Percentiles rank a stretch among this genome's conserved stretches.
Conservation (phyloP, 2,888 invertebrate species). For the Mellilla xanthometata region DNA sequence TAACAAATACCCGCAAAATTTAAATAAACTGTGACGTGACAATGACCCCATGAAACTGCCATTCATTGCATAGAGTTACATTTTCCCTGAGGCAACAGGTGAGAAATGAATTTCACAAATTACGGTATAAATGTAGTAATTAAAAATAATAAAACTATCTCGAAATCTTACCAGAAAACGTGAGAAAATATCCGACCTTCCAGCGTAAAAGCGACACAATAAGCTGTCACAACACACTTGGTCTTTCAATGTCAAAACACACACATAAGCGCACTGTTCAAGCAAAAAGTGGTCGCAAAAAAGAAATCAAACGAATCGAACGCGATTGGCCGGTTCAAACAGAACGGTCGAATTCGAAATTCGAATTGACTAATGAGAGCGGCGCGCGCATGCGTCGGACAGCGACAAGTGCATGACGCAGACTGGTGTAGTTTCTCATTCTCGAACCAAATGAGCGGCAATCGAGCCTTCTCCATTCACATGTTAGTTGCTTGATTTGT, state of each 20-base stretch:
- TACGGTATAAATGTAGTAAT: slow-evolving; percentile 45
- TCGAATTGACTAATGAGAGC: slow-evolving; percentile 56
- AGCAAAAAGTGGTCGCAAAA: slow-evolving; percentile 61
- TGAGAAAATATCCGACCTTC: slow-evolving; percentile 71
- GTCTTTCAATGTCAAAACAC: slow-evolving; percentile 59
- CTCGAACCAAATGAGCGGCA: slow-evolving; percentile 62
- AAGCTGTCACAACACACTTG: slow-evolving; percentile 42
- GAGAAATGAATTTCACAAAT: slow-evolving; percentile 34
- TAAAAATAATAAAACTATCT: slow-evolving; percentile 43
- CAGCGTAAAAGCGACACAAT: slow-evolving; percentile 34
- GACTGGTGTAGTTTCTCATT: slow-evolving; percentile 67
- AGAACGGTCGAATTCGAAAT: slow-evolving; percentile 62
- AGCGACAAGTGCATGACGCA: slow-evolving; percentile 62
- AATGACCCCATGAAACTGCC: slow-evolving; percentile 26
- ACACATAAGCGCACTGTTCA: slow-evolving; percentile 64
- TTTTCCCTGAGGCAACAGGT: slow-evolving; percentile 24
- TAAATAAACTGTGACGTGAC: slow-evolving; percentile 21
- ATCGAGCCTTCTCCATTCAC: slow-evolving; percentile 74
- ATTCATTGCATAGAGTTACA: slow-evolving; percentile 27
- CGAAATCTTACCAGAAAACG: slow-evolving; percentile 61
- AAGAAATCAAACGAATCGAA: slow-evolving; percentile 70
- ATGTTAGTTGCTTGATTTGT: slow-evolving; percentile 46
- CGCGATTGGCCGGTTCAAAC: slow-evolving; percentile 64
- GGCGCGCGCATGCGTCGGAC: slow-evolving; percentile 56
- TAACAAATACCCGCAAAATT: slow-evolving; percentile 25